Conservation (phyloP, 2,113 vertebrate genomes). For the Talpa occidentalis region DNA sequence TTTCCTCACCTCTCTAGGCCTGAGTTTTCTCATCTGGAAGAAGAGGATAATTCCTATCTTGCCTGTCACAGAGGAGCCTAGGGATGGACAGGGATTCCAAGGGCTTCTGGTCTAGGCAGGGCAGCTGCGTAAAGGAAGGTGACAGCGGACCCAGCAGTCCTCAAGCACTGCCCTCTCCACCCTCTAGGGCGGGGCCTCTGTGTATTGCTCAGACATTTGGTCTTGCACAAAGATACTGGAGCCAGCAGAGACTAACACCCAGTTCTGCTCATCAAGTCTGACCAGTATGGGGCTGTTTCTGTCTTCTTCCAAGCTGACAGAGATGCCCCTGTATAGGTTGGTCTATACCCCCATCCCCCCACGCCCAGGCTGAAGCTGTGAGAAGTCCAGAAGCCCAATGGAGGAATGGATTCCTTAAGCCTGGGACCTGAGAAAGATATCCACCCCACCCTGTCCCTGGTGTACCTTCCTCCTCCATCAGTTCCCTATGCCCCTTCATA, state of each 20-base stretch:
- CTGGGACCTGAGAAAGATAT: neutral
- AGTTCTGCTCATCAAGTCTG: neutral
- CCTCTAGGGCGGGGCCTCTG: neutral
- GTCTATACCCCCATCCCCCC: neutral
- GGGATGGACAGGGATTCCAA: neutral
- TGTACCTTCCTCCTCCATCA: neutral
- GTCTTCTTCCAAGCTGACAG: neutral
- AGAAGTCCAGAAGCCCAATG: neutral
- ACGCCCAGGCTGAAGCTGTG: neutral
- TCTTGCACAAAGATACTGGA: neutral
- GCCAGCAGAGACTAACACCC: neutral
- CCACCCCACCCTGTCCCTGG: accelerated
- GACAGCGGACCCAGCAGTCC: neutral
- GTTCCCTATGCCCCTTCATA: neutral
- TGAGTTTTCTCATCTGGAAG: neutral
- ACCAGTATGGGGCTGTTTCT: neutral
- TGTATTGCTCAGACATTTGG: accelerated
- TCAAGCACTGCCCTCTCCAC: neutral
- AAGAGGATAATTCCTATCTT: neutral
- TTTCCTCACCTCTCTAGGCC: neutral
- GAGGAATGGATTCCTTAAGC: neutral
- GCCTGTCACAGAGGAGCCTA: neutral
- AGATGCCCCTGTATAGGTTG: no score
- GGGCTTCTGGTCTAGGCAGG: neutral
- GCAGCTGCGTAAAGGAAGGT: neutral